phyloP scores from a whole-genome alignment of 2,113 vertebrate genomes.

The Stigmatopora nigra region DNA sequence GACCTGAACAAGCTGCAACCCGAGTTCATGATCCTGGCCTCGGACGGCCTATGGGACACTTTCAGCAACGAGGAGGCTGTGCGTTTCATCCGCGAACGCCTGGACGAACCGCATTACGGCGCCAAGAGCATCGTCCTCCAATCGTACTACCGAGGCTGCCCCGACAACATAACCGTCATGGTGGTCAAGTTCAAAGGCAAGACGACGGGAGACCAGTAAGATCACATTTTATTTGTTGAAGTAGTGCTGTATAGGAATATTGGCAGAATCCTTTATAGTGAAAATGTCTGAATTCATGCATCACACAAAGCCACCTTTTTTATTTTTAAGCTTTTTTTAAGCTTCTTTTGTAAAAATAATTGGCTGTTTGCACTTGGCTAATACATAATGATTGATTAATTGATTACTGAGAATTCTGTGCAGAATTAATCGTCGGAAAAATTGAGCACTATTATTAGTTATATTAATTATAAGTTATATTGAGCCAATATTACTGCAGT shows the following conservation, averaged over 20 bases:
- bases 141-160: constrained; percentile 95
- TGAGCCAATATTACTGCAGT: not conserved
- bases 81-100: constrained; percentile 89
- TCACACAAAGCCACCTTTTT: constrained; percentile 11
- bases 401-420: not conserved
- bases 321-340: not conserved
- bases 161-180: constrained; percentile 98
- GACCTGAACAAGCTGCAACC: constrained; percentile 96
- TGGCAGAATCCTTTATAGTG: constrained; percentile 53
- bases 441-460: not conserved
- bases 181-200: constrained; percentile 96
- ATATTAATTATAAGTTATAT: not conserved
- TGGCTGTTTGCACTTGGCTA: not conserved
- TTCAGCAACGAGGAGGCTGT: constrained; percentile 98
- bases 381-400: not conserved
- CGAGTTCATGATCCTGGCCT: constrained; percentile 96
- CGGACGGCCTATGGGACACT: constrained; percentile 96
- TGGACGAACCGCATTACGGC: constrained; percentile 94
- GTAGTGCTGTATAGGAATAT: constrained; percentile 18
- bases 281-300: constrained; percentile 31
- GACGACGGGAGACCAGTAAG: constrained; percentile 75
- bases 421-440: not conserved
- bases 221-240: not conserved
- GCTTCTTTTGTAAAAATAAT: too few species aligned
- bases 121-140: constrained; percentile 97